phyloP scores from a whole-genome alignment of 2,113 vertebrate genomes.

The Mystacornis crossleyi region DNA sequence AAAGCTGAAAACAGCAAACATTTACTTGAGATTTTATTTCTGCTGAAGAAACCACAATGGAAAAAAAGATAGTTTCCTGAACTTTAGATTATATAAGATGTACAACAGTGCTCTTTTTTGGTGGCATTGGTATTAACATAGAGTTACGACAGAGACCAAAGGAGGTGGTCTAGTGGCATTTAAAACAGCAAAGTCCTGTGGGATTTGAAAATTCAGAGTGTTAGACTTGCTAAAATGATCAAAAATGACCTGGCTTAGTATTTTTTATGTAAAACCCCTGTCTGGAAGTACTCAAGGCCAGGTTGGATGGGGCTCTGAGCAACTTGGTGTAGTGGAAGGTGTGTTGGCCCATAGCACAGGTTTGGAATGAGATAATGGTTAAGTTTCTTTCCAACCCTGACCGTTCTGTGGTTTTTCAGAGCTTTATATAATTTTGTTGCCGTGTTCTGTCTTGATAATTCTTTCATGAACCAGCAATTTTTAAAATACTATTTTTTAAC shows the following conservation, averaged over 20 bases:
- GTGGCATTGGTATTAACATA: fast-evolving
- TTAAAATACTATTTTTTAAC: not conserved
- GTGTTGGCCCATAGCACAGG: not conserved
- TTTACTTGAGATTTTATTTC: not conserved
- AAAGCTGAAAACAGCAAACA: not conserved
- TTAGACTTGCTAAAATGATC: not conserved
- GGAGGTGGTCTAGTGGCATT: not conserved
- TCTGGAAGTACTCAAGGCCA: not conserved
- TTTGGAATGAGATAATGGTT: not conserved
- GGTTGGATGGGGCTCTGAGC: not conserved
- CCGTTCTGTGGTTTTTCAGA: not conserved
- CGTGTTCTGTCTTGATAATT: not conserved
- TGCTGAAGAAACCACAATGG: not conserved
- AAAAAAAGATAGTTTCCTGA: not conserved
- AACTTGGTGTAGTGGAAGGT: not conserved
- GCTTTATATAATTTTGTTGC: not conserved
- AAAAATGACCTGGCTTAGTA: not conserved
- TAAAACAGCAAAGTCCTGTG: not conserved
- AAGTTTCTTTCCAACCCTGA: not conserved
- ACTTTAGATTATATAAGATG: not conserved
- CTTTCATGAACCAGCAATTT: not conserved
- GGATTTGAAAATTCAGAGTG: not conserved
- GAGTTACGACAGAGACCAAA: not conserved
- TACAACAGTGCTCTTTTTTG: not conserved
- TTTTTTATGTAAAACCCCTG: not conserved